Percentiles rank a stretch among this genome's conserved stretches.
phyloP scores from a whole-genome alignment of 2,797 vertebrate species.

The Ctenochaetus hawaiiensis region DNA sequence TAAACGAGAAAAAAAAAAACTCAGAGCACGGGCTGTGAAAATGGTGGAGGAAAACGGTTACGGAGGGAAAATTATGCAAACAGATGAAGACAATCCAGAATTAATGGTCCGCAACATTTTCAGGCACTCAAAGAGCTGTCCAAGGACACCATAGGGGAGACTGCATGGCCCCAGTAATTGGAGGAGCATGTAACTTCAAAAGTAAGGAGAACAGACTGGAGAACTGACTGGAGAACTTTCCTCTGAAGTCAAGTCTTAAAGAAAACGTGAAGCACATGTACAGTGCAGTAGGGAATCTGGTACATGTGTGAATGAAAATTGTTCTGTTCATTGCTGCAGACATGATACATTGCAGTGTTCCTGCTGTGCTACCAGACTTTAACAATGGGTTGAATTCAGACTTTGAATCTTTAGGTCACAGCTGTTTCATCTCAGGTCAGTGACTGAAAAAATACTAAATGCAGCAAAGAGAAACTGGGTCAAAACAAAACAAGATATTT shows the following conservation, averaged over 20 bases:
- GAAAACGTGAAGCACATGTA: constrained; percentile 85
- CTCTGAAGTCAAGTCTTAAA: constrained; percentile 81
- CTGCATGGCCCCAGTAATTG: constrained; percentile 83
- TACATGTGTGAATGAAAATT: constrained; percentile 81
- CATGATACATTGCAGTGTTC: constrained; percentile 74
- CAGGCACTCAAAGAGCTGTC: constrained; percentile 84
- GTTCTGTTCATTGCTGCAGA: constrained; percentile 76
- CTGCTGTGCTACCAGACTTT: constrained; percentile 66
- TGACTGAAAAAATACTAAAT: constrained; percentile 37
- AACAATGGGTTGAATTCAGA: constrained; percentile 44
- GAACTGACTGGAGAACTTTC: constrained; percentile 76
- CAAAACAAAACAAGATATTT: constrained; percentile 62
- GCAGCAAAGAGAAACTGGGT: constrained; percentile 32
- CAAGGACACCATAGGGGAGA: constrained; percentile 86
- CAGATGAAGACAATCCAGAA: constrained; percentile 87
- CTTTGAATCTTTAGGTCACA: constrained; percentile 50
- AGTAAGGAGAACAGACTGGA: constrained; percentile 78
- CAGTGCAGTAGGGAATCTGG: constrained; percentile 76
- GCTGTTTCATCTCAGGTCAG: constrained; percentile 58
- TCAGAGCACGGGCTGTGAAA: constrained; percentile 55
- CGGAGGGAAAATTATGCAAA: constrained; percentile 82
- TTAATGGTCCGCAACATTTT: constrained; percentile 86
- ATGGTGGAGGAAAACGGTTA: constrained; percentile 68
- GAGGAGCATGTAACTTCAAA: constrained; percentile 86
- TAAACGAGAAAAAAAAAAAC: constrained; percentile 56